Evolutionary conservation across 2,888 invertebrate genomes (phyloP), one percentile per base, ranked within the genome.

Genomic region (Tuta absoluta): DNA sequence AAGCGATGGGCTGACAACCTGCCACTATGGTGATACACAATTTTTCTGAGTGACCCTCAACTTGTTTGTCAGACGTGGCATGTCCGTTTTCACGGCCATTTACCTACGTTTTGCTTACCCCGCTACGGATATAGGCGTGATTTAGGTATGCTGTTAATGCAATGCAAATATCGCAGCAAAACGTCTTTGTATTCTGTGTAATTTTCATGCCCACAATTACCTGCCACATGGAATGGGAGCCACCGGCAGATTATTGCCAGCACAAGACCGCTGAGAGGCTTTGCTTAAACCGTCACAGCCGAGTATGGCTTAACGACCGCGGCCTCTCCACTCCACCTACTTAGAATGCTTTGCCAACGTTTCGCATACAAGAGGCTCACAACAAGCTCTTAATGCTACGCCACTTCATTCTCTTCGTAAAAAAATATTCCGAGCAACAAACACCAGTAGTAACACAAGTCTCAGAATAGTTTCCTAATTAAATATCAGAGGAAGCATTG

Each of bases 201-300:
- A 60, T 59, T 61, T 65, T 59, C 56, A 63, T 59, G 61, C 63
- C 61, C 33, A 63, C 66, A 66, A 65, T 65, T 65, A 65, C 57
- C 49, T 64, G 61, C 23, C 23, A 57, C 49, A 45, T 58, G 59
- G 38, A 38, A 58, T 60, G 58, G 53, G 64, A 65, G 63, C 66
- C 67, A 64, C 64, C 64, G 66, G 67, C 68, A 65, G 67, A 65
- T 71, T 72, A 70, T 67, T 71, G 72, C 73, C 70, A 72, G 71
- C 75, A 70, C 69, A 63, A 41, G 57, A 53, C 68, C 49, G 66
- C 63, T 67, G 68, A 64, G 71, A 73, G 75, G 75, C 73, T 74
- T 72, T 71, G 69, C 67, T 67, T 65, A 69, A 67, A 73, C 74
- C 71, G 65, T 68, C 72, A 61, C 19, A 33, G 69, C 69, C 68